Evolutionary conservation across 2,113 vertebrate genomes (phyloP).

Genomic region (Engystomops pustulosus): DNA sequence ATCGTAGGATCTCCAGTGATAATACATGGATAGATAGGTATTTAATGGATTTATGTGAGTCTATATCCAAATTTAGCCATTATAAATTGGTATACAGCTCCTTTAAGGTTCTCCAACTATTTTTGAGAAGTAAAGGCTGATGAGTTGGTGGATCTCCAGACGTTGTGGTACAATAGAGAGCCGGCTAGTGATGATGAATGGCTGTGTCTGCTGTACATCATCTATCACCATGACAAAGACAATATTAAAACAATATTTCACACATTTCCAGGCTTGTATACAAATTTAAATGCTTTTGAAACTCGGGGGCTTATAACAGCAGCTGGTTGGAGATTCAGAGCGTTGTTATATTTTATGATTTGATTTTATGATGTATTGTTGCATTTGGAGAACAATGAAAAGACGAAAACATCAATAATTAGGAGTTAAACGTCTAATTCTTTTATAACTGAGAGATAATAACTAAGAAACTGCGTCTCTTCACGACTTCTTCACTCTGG

Average conservation of each 20-base stretch:
- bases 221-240: conserved; percentile 31
- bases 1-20: too few relatives aligned
- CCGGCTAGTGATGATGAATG: conserved; percentile 14
- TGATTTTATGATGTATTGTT: too few relatives aligned
- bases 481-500: too few relatives aligned
- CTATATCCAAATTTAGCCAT: neutral
- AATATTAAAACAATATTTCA: conserved; percentile 48
- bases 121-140: neutral
- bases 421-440: too few relatives aligned
- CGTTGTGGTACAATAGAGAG: neutral
- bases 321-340: neutral
- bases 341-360: neutral
- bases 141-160: conserved; percentile 14
- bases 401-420: neutral
- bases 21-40: neutral
- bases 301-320: neutral
- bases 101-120: neutral
- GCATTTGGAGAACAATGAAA: neutral
- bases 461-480: too few relatives aligned
- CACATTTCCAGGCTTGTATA: conserved; percentile 1
- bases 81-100: neutral
- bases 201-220: neutral
- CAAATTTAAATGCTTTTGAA: neutral
- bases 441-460: too few relatives aligned
- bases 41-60: neutral